Evolutionary conservation across 1,140 invertebrate species (phyloP).

Genomic region (Leptestheria dahalacensis): DNA sequence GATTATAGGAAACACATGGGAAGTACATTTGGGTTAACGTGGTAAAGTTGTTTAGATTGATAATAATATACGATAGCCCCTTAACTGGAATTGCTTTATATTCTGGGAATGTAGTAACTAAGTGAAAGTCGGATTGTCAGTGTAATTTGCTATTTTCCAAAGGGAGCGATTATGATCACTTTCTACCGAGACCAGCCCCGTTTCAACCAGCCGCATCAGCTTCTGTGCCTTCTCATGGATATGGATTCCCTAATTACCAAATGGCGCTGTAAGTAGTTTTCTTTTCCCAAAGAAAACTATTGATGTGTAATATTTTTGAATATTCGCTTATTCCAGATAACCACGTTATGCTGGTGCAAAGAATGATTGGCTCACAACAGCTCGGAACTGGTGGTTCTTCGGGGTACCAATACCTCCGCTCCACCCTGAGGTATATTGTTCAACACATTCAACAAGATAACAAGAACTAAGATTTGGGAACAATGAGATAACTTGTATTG

Average conservation of each 20-base stretch:
- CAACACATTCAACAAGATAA: neutral
- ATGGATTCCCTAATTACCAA: conserved; percentile 97
- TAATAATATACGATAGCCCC: too few relatives aligned
- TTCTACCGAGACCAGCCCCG: conserved; percentile 90
- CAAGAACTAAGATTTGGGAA: too few relatives aligned
- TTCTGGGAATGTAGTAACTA: too few relatives aligned
- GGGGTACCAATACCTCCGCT: conserved; percentile 93
- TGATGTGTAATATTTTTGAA: neutral
- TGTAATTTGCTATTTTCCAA: neutral
- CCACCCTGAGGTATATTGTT: conserved; percentile 70
- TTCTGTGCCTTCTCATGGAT: conserved; percentile 86
- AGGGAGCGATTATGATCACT: conserved; percentile 89
- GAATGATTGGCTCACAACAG: conserved; percentile 96
- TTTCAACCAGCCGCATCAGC: conserved; percentile 91
- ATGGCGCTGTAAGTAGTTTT: conserved; percentile 94
- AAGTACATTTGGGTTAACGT: too few relatives aligned
- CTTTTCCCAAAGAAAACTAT: conserved; percentile 21
- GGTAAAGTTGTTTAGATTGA: too few relatives aligned
- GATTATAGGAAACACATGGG: too few relatives aligned
- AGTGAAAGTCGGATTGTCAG: too few relatives aligned
- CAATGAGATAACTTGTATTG: neutral
- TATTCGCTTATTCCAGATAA: conserved; percentile 53
- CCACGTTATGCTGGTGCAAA: conserved; percentile 95
- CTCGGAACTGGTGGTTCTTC: conserved; percentile 94
- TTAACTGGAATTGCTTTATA: too few relatives aligned